Conservation (phyloP, 2,888 invertebrate genomes). For the Neria commutata region DNA sequence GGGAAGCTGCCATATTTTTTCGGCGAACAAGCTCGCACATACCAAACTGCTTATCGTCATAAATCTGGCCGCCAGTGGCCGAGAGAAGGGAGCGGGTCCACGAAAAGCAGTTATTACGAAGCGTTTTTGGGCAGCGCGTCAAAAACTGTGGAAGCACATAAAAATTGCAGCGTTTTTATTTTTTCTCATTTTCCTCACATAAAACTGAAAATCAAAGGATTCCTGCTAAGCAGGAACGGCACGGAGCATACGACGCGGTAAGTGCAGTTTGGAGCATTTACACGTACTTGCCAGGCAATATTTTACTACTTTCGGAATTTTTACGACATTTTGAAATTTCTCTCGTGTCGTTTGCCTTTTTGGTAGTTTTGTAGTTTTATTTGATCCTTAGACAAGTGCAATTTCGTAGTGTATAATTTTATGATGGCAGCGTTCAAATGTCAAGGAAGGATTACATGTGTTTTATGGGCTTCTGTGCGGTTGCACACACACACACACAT, state of each 20-base stretch:
- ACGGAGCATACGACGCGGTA: neutral
- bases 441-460: constrained; percentile 56
- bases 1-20: neutral
- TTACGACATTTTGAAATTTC: constrained; percentile 48
- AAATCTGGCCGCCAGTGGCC: neutral
- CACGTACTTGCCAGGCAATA: constrained; percentile 9
- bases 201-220: constrained; percentile 12
- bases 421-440: constrained; percentile 39
- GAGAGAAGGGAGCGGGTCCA: neutral
- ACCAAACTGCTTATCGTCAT: neutral
- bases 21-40: neutral
- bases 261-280: constrained; percentile 7
- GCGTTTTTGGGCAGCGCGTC: constrained; percentile 26
- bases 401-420: constrained; percentile 40
- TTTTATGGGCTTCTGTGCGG: constrained; percentile 37
- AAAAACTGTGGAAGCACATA: constrained; percentile 26
- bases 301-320: constrained; percentile 25
- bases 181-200: neutral
- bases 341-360: constrained; percentile 17
- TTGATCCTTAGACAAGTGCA: too few relatives aligned
- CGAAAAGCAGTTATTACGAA: neutral
- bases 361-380: constrained; percentile 14
- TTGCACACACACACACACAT: too few relatives aligned
- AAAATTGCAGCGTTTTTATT: constrained; percentile 21
- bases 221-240: constrained; percentile 7